Conservation (phyloP, 2,888 invertebrate species). For the Neoascia interrupta region DNA sequence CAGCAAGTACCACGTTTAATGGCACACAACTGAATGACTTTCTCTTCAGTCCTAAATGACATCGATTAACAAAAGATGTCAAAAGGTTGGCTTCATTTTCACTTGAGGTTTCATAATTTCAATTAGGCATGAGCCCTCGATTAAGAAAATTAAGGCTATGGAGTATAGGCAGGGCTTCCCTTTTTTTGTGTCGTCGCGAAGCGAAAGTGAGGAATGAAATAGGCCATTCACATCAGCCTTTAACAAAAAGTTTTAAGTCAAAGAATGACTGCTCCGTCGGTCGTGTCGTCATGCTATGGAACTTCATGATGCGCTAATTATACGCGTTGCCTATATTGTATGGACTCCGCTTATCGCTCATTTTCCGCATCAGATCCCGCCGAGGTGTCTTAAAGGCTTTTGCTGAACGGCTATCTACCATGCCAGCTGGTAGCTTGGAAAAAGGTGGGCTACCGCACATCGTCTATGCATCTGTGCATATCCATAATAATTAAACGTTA, state of each 20-base stretch:
- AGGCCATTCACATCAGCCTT: not conserved
- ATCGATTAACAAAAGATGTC: not conserved
- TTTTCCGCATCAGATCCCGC: conserved; percentile 12
- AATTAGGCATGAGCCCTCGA: too few relatives aligned
- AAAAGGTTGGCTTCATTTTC: conserved; percentile 5
- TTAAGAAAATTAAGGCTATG: too few relatives aligned
- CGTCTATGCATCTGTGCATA: conserved; percentile 48
- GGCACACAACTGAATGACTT: conserved; percentile 16
- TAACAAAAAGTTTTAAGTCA: not conserved
- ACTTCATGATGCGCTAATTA: conserved; percentile 24
- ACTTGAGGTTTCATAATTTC: conserved; percentile 7
- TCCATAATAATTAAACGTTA: conserved; percentile 58
- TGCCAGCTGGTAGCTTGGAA: not conserved
- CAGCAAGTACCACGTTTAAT: conserved; percentile 11
- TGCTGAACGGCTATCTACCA: not conserved
- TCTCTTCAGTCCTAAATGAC: conserved; percentile 11
- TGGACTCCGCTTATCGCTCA: not conserved
- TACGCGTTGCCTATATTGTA: conserved; percentile 8
- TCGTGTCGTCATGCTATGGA: conserved; percentile 22
- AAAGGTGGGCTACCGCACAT: not conserved
- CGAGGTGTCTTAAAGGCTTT: conserved; percentile 11
- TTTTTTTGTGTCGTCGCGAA: conserved; percentile 5
- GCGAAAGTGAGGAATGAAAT: conserved; percentile 14
- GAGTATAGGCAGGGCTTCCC: not conserved
- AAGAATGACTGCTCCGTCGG: conserved; percentile 6